Percentiles rank a stretch among this genome's conserved stretches.
Conservation (phyloP, 2,797 vertebrate genomes). For the Linurgus olivaceus region DNA sequence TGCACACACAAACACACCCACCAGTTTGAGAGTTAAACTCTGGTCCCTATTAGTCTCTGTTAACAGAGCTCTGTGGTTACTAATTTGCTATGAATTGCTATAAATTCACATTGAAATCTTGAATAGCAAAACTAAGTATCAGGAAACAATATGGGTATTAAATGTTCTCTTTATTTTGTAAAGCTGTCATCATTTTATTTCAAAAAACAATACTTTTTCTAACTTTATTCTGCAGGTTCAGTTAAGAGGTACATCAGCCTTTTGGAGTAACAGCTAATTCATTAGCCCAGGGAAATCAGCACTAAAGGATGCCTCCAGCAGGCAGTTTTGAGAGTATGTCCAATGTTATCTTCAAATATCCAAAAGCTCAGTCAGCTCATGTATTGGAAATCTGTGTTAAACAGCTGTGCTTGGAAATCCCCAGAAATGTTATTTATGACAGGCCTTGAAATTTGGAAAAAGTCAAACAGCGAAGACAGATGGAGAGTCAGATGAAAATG, state of each 20-base stretch:
- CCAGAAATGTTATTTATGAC: not conserved
- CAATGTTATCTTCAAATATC: not conserved
- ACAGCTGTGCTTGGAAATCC: not conserved
- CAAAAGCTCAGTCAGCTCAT: not conserved
- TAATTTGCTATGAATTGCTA: not conserved
- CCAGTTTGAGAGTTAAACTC: not conserved
- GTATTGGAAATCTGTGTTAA: not conserved
- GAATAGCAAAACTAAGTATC: not conserved
- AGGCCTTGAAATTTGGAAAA: not conserved
- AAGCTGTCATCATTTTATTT: not conserved
- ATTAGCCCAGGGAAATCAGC: not conserved
- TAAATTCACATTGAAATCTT: not conserved
- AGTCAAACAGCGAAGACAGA: not conserved
- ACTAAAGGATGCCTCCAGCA: not conserved
- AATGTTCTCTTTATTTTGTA: not conserved
- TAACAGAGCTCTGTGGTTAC: not conserved
- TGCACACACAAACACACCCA: not conserved
- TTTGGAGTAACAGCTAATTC: not conserved
- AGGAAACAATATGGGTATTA: not conserved
- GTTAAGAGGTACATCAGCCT: not conserved
- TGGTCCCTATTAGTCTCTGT: not conserved
- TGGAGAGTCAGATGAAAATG: not conserved
- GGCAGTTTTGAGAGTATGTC: not conserved
- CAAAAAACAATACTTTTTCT: not conserved
- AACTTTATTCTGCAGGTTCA: not conserved